Percentiles rank a stretch among this genome's conserved stretches.
phyloP scores from a whole-genome alignment of 1,140 invertebrate genomes.

The Limonius californicus region DNA sequence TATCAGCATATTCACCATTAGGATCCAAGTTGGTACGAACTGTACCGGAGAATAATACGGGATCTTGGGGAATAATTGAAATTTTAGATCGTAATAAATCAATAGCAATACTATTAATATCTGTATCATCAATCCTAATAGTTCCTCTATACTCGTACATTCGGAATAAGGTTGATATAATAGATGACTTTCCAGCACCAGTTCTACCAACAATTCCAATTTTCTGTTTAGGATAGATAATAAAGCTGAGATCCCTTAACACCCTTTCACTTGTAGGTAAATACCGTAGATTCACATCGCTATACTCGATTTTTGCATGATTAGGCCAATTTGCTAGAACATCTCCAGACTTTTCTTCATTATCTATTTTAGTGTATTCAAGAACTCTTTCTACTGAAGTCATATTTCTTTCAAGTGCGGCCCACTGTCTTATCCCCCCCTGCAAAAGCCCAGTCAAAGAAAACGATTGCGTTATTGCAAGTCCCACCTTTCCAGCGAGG shows the following conservation, averaged over 20 bases:
- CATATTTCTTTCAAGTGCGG: conserved; percentile 81
- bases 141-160: conserved; percentile 57
- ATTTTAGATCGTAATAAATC: conserved; percentile 56
- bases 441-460: conserved; percentile 83
- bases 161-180: conserved; percentile 70
- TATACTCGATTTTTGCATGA: conserved; percentile 64
- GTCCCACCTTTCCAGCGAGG: conserved; percentile 64
- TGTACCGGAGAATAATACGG: conserved; percentile 58
- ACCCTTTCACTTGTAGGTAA: conserved; percentile 59
- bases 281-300: conserved; percentile 66
- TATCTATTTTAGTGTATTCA: conserved; percentile 66
- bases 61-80: conserved; percentile 63
- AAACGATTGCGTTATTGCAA: conserved; percentile 79
- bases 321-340: conserved; percentile 64
- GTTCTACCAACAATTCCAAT: conserved; percentile 41
- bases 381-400: conserved; percentile 81
- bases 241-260: conserved; percentile 60
- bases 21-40: conserved; percentile 58
- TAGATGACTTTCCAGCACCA: conserved; percentile 69
- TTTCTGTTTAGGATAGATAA: conserved; percentile 61
- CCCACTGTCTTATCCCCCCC: conserved; percentile 79
- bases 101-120: conserved; percentile 59
- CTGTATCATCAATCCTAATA: conserved; percentile 63
- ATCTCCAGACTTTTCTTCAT: conserved; percentile 51
- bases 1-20: conserved; percentile 51